Evolutionary conservation across 2,888 invertebrate species (phyloP).

Genomic region (Tortrix viridana): DNA sequence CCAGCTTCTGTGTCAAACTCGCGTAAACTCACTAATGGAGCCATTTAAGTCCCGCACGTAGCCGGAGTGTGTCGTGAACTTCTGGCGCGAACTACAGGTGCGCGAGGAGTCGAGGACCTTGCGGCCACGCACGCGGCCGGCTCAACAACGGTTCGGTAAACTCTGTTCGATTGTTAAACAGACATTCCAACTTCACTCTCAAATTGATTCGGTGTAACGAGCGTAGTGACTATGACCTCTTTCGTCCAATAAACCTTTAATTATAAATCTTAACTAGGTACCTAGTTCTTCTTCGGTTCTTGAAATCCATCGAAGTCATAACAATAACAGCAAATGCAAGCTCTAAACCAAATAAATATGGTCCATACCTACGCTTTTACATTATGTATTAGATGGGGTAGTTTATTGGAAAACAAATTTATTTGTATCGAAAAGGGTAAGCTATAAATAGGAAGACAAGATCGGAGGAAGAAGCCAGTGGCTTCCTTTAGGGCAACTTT

Average conservation of each 20-base stretch:
- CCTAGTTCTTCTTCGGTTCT: too few relatives aligned
- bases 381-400: constrained; percentile 45
- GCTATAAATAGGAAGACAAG: constrained; percentile 21
- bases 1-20: constrained; percentile 48
- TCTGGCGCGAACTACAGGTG: constrained; percentile 59
- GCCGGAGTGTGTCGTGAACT: constrained; percentile 48
- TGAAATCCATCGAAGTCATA: too few relatives aligned
- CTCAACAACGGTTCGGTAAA: constrained; percentile 10
- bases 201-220: too few relatives aligned
- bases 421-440: constrained; percentile 6
- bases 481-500: constrained; percentile 28
- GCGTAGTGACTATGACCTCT: too few relatives aligned
- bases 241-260: too few relatives aligned
- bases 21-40: constrained; percentile 56
- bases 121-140: constrained; percentile 36
- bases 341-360: too few relatives aligned
- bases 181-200: background rate
- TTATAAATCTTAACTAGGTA: too few relatives aligned
- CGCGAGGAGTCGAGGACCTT: constrained; percentile 46
- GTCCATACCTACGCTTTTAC: constrained; percentile 26
- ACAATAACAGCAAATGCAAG: too few relatives aligned
- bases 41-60: constrained; percentile 58
- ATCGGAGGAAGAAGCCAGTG: constrained; percentile 17
- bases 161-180: background rate
- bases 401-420: constrained; percentile 4